Base-by-base conservation (phyloP, 2,797 vertebrate genomes). In the Distichodus sexfasciatus region DNA sequence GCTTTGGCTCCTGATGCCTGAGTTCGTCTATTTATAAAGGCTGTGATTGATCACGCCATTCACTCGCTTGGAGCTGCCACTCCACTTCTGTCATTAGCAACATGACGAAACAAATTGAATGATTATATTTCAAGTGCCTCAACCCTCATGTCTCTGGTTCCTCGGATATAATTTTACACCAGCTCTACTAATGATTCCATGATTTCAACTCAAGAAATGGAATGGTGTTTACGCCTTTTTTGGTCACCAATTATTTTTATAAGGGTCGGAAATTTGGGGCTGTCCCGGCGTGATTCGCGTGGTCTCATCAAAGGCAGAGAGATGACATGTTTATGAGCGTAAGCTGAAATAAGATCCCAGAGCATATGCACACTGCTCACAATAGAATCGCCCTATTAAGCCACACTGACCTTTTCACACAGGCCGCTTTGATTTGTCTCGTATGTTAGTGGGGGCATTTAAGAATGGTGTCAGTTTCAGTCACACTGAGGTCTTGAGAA, bases 21-120 rank as follows among this genome's bases (percentile, higher is more conserved):
- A 73, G 61, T 51, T 67, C 15, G 66, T 67, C 57, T 67, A 71
- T 70, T 74, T 77, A 74, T 74, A 74, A 70, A 55, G 23, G 33
- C 14, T 14, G 29, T 66, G 75, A 76, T 62, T 63, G 55, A 76
- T 69, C 60, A 66, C 28, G 35, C 54, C 55, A 59, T 41, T 26
- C 40, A 50, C 38, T 58, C 46, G 40, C 38, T n/a, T 5, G 36
- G 50, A 29, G 50, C 29, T 53, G 46, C 47, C 53, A 50, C 38
- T 61, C 44, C 31, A 47, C 41, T 36, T 55, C 54, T 51, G 19
- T 29, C 36, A 72, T 66, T 36, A 50, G n/a, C 19, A 72, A 36
- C 29, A 38, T 36, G 47, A 53, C 11, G 9, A 51, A 44, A 61
- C 57, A 63, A 28, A 57, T 29, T 28, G 2, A 65, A 41, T 48